phyloP scores from a whole-genome alignment of 2,888 invertebrate genomes.

The Phaonia tiefii region DNA sequence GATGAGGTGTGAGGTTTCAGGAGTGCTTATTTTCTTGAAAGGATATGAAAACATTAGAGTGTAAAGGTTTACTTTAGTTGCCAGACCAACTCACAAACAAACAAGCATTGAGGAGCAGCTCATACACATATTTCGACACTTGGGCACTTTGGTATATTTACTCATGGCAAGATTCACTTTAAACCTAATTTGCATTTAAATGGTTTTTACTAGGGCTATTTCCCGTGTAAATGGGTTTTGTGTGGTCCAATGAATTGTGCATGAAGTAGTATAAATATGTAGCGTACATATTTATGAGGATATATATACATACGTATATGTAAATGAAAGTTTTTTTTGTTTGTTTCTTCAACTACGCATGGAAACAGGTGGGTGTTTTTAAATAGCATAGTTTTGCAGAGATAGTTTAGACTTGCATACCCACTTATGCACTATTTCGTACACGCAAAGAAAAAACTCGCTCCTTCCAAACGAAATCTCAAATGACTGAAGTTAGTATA shows the following conservation, averaged over 20 bases:
- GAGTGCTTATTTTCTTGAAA: background rate
- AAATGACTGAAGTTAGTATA: no score
- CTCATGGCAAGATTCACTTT: conserved; percentile 72
- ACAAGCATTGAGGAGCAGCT: conserved; percentile 7
- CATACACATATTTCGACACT: conserved; percentile 15
- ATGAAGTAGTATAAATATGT: background rate
- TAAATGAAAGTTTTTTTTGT: no score
- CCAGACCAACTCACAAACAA: conserved; percentile 2
- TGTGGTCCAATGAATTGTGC: conserved; percentile 44
- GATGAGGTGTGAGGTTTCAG: background rate
- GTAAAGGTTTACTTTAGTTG: conserved; percentile 10
- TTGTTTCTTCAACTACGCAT: no score
- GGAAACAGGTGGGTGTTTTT: no score
- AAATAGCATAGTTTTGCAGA: no score
- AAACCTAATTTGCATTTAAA: conserved; percentile 79
- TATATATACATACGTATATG: no score
- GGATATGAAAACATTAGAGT: conserved; percentile 23
- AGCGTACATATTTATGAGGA: no score
- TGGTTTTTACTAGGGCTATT: conserved; percentile 78
- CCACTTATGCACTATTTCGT: no score
- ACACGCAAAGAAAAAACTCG: no score
- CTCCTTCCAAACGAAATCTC: no score
- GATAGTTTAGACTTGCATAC: no score
- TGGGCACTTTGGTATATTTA: conserved; percentile 28
- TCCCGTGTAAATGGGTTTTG: conserved; percentile 77